phyloP scores from a whole-genome alignment of 2,113 vertebrate genomes.

The Menura novaehollandiae region DNA sequence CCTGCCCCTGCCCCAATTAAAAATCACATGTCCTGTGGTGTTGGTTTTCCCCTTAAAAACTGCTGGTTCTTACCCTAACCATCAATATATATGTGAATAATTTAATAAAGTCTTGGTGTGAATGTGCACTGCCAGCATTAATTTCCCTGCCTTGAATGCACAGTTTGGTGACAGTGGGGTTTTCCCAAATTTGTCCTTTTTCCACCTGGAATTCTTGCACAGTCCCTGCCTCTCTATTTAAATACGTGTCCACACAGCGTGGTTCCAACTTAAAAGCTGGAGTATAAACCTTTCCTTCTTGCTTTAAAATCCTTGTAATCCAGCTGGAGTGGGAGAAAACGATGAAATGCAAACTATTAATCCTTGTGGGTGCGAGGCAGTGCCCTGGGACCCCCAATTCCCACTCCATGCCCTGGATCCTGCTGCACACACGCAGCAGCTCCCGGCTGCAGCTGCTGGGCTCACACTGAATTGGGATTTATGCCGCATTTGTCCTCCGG shows the following conservation, averaged over 20 bases:
- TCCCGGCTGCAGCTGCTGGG: neutral
- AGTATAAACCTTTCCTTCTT: neutral
- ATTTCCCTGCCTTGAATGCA: neutral
- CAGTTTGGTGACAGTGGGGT: neutral
- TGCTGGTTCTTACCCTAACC: neutral
- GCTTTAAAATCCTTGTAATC: neutral
- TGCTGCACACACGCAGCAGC: accelerated
- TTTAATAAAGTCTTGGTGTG: too few relatives aligned
- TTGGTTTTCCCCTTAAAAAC: neutral
- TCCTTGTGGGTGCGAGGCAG: neutral
- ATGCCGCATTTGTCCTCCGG: neutral
- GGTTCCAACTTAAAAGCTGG: neutral
- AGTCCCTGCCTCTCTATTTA: neutral
- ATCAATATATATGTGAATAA: neutral
- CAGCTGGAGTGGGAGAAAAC: neutral
- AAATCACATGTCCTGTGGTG: accelerated
- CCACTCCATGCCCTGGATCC: neutral
- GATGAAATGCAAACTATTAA: accelerated
- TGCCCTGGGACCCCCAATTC: accelerated
- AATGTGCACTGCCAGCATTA: neutral
- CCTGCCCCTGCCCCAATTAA: neutral
- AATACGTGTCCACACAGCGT: accelerated
- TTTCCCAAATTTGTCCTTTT: neutral
- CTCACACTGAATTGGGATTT: neutral
- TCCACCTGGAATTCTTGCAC: neutral